phyloP scores from a whole-genome alignment of 2,888 invertebrate species.

The Julus scanicus region DNA sequence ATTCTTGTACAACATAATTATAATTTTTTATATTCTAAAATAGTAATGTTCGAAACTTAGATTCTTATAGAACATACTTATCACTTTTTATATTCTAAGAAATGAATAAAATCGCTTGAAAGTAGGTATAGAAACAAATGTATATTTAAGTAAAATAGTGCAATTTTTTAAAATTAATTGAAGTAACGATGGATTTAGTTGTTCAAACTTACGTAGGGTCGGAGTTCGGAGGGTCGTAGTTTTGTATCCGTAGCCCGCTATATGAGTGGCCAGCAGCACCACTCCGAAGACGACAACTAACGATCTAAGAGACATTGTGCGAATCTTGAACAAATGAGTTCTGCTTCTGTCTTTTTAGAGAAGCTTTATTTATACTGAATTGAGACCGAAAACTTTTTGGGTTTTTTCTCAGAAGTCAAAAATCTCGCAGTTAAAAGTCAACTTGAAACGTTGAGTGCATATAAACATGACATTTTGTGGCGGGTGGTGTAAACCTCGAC shows the following conservation, averaged over 20 bases:
- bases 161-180: neutral
- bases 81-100: too few relatives aligned
- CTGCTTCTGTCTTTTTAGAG: neutral
- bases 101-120: too few relatives aligned
- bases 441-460: slow-evolving; percentile 21
- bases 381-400: neutral
- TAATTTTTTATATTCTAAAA: too few relatives aligned
- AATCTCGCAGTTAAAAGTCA: neutral
- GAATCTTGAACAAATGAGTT: neutral
- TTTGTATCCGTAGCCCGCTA: neutral
- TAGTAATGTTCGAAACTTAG: too few relatives aligned
- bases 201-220: neutral
- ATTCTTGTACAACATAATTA: too few relatives aligned
- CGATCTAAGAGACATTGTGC: neutral
- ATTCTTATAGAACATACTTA: too few relatives aligned
- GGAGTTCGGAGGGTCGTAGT: neutral
- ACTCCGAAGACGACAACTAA: neutral
- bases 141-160: neutral
- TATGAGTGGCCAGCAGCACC: neutral
- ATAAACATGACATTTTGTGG: neutral
- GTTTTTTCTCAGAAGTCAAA: neutral
- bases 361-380: neutral
- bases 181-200: neutral
- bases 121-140: too few relatives aligned
- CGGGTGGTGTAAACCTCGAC: neutral